Conservation (phyloP, 30 jellyfish, hydroid and myxozoan species). For the Sanderia malayensis region DNA sequence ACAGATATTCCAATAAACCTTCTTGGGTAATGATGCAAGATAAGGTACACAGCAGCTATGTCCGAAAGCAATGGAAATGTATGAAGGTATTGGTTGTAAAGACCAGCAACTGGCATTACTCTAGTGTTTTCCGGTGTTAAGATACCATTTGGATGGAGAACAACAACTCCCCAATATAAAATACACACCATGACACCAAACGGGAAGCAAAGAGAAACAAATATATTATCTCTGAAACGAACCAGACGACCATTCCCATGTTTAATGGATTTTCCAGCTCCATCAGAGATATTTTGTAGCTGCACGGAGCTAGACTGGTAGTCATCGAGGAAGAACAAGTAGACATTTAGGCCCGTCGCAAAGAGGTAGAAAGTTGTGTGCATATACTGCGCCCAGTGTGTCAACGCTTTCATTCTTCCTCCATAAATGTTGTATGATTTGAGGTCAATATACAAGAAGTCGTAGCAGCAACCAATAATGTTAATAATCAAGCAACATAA, state of each 20-base stretch:
- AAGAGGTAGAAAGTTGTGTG: conserved; percentile 10
- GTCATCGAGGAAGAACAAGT: background rate
- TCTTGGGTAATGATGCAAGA: conserved; percentile 25
- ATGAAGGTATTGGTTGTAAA: conserved; percentile 36
- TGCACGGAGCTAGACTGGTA: background rate
- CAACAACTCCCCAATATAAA: conserved; percentile 38
- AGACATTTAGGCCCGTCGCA: conserved; percentile 17
- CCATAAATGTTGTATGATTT: conserved; percentile 19
- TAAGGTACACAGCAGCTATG: conserved; percentile 8
- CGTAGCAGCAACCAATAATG: conserved; percentile 44
- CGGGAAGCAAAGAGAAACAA: conserved; percentile 43
- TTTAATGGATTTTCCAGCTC: background rate
- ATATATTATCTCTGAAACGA: conserved; percentile 18
- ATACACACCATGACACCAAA: conserved; percentile 30
- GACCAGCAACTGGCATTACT: conserved; percentile 34
- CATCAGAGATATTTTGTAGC: background rate
- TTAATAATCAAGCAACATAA: conserved; percentile 14
- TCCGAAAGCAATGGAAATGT: conserved; percentile 30
- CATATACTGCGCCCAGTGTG: conserved; percentile 40
- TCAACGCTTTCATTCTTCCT: conserved; percentile 35
- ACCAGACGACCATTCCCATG: background rate
- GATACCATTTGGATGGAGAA: conserved; percentile 17
- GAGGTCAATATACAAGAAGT: conserved; percentile 3
- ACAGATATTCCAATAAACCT: conserved; percentile 14
- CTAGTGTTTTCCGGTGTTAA: conserved; percentile 12